Base-by-base conservation (phyloP, 2,888 invertebrate genomes). In the Lissonota sp. region DNA sequence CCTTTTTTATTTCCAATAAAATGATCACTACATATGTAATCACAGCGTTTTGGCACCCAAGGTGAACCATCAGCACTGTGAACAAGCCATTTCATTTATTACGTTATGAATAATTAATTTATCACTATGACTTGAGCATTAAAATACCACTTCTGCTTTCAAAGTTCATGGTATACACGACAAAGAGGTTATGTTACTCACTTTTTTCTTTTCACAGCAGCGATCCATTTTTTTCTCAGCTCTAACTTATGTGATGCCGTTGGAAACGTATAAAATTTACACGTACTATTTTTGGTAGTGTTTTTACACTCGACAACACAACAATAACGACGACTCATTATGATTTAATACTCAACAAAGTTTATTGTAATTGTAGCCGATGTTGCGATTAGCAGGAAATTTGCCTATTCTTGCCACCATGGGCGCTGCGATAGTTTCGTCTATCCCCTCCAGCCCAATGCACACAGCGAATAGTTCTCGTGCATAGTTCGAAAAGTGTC, bases 241-340 rank as follows among this genome's bases (percentile, higher is more conserved):
- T 66, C 16, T 49, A 73, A 37, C 49, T 67, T 73, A 53, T 60
- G 69, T 12, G 39, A 39, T 40, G 39, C 62, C 51, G 26, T 60
- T 40, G 79, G 75, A 75, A 79, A 79, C 26, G 49, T 62, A 44
- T 69, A 79, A 76, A 79, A 79, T 55, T 53, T 42, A 69, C 46
- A 75, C 53, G 49, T 49, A 63, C 79, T 79, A 58, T 79, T 75
- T 58, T 39, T 39, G 8, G 60, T 66, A 67, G 63, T 67, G 51
- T 67, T 75, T 75, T 79, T 75, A 53, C 75, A 79, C 44, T 77
- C 40, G 12, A 75, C 60, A 37, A 79, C 62, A 55, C 75, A 51
- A 44, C 74, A 79, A 66, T 58, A 57, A 58, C 55, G 58, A 46
- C 1, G 8, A 16, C 67, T 49, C 49, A 42, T 69, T 69, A 12